Base-by-base conservation (phyloP, 2,888 invertebrate genomes). In the Trissoscelio sp. region DNA sequence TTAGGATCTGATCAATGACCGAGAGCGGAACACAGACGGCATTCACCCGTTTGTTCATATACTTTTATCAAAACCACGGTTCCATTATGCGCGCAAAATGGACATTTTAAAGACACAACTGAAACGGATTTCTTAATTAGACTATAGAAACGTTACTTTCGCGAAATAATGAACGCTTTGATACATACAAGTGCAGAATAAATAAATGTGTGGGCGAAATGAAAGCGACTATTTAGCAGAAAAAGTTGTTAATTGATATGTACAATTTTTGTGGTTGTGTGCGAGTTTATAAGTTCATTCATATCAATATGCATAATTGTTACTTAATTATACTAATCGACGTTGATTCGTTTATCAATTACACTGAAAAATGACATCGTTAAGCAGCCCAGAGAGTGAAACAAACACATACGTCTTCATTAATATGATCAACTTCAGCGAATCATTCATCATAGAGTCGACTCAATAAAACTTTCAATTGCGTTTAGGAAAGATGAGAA, bases 1-100 rank as follows among this genome's bases (percentile, higher is more conserved):
- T 77, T 64, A 72, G 72, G 58, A 77, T 72, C 72, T 72, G 72
- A 72, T 81, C 64, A 70, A 75, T 64, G 60, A 62, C 67, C 57
- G 58, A 51, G 58, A 51, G 57, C 16, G 53, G 28, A 64, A 72
- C 53, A 46, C 80, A 70, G 48, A 57, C 42, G 58, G 66, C 70
- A 70, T 81, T 75, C 57, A 48, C 48, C n/a, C 55, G 69, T 67
- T 51, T 51, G 58, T 75, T 20, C 75, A 24, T 51, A 37, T 14
- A 69, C 60, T 78, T 78, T 78, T 70, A 78, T 60, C 62, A 37
- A 78, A 78, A 69, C 51, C 18, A 39, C 34, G 37, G 39, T 44
- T 42, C 66, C 48, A 74, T 74, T 74, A 74, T 55, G 18, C 39
- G 24, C 48, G 31, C 51, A 42, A 67, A 67, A 58, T 18, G 58